Evolutionary conservation across 2,113 vertebrate species (phyloP), one percentile per base, ranked within the genome.

Genomic region (Pelmatolapia mariae): DNA sequence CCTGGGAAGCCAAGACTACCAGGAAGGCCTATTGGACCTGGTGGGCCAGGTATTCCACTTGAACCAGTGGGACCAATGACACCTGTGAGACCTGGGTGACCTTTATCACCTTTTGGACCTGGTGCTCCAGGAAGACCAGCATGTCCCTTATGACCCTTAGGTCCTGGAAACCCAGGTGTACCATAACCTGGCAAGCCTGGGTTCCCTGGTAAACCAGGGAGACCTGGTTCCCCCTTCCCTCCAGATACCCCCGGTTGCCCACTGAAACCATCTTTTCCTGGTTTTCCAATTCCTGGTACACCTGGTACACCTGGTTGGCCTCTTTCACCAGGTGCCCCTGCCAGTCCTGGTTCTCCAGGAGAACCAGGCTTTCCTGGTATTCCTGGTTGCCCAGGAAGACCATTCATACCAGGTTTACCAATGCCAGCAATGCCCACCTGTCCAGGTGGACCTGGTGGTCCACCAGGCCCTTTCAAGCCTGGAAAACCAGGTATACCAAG

Each of bases 121-220:
- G 97, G 91, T 79, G 94, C 92, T 1, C 98, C 98, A 1, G 97
- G 97, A 82, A 97, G 84, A 10, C 98, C 98, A 4, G 91, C 95
- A 29, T 98, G 82, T 1, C 98, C 98, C 19, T 97, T 97, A 76
- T 98, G 97, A 40, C 98, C 98, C 90, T 98, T 99, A 47, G 96
- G 97, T 26, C 98, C 98, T 1, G 97, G 97, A 84, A 97, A 98
- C 10, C 98, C 98, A 3, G 97, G 97, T 91, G 99, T 99, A 15
- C 98, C 98, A 1, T 98, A 95, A 1, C 98, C 98, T 1, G 97
- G 97, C 53, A 97, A 88, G 2, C 98, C 98, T 0, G 98, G 97
- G 12, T 96, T 95, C 6, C 98, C 98, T 0, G 97, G 98, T 63
- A 98, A 93, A 85, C 98, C 98, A 2, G 96, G 56, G 29, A 88